These are phyloP conservation scores for Griposia aprilina DNA, from an alignment of 2,888 invertebrate species.

Conservation along the genomic window DNA sequence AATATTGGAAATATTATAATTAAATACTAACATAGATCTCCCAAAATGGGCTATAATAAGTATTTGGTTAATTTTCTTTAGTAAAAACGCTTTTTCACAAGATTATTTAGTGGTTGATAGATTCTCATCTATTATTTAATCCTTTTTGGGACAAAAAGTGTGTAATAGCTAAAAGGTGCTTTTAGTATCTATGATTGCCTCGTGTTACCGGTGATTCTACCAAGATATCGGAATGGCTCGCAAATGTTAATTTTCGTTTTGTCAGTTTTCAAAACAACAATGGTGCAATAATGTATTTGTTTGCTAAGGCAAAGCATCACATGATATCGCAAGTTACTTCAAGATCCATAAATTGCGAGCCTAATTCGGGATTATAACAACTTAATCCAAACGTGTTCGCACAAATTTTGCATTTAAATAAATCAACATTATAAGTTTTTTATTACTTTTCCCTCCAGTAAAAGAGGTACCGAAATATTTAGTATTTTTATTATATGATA, in stretches of 20 bases:
- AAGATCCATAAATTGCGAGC: slow-evolving; percentile 26
- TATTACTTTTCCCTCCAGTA: slow-evolving; percentile 44
- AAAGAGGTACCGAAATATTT: slow-evolving; percentile 23
- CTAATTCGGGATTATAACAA: slow-evolving; percentile 14
- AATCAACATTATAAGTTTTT: slow-evolving; percentile 15
- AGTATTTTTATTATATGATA: slow-evolving; percentile 17
- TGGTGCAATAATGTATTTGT: background rate
- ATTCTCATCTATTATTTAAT: background rate
- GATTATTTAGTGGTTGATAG: background rate
- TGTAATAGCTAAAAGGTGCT: background rate
- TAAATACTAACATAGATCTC: background rate
- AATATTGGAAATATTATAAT: background rate
- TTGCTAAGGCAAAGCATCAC: background rate
- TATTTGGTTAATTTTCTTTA: background rate
- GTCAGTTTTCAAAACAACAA: background rate
- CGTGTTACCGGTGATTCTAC: background rate
- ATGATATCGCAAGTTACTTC: slow-evolving; percentile 1
- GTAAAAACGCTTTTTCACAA: background rate
- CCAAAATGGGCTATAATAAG: background rate
- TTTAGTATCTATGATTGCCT: background rate
- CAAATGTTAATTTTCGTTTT: background rate
- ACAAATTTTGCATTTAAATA: slow-evolving; percentile 50
- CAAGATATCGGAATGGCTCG: background rate
- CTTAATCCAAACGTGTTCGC: slow-evolving; percentile 30
- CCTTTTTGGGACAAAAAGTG: background rate